Conservation (phyloP, 2,888 invertebrate genomes). For the Pseudococcus viburni region DNA sequence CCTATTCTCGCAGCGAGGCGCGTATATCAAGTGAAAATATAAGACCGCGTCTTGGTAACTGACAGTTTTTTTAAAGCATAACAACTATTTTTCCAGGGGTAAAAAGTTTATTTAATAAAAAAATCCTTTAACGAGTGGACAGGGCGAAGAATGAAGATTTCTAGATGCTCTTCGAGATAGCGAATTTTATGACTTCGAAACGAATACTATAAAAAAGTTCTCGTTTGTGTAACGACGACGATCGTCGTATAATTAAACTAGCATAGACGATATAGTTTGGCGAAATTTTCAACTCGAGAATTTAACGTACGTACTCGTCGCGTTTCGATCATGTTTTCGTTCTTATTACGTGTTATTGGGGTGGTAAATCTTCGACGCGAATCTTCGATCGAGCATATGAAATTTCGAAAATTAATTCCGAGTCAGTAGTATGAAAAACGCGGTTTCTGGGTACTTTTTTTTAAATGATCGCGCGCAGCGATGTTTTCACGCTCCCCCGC, state of each 20-base stretch:
- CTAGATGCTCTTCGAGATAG: neutral
- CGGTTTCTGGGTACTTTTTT: too few relatives aligned
- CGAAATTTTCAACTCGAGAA: neutral
- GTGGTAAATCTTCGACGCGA: neutral
- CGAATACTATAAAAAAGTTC: constrained; percentile 15
- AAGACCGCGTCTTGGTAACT: neutral
- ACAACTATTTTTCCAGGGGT: neutral
- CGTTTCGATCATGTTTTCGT: neutral
- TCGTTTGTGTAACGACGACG: neutral
- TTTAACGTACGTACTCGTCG: neutral
- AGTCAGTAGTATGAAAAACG: too few relatives aligned
- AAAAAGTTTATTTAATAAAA: constrained; percentile 18
- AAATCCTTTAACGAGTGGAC: constrained; percentile 13
- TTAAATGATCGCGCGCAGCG: too few relatives aligned
- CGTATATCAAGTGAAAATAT: neutral
- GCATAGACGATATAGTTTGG: neutral
- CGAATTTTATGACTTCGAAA: constrained; percentile 15
- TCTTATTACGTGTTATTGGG: too few relatives aligned
- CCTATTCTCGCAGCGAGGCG: neutral
- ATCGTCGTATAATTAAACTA: constrained; percentile 8
- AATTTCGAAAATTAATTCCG: neutral
- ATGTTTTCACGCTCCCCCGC: too few relatives aligned
- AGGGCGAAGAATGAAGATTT: constrained; percentile 21
- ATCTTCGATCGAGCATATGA: neutral
- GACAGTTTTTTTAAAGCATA: neutral